A percentile compares a stretch with the other conserved stretches of the same genome.
phyloP scores from a whole-genome alignment of 1,140 invertebrate genomes.

The Bombus cullumanus region DNA sequence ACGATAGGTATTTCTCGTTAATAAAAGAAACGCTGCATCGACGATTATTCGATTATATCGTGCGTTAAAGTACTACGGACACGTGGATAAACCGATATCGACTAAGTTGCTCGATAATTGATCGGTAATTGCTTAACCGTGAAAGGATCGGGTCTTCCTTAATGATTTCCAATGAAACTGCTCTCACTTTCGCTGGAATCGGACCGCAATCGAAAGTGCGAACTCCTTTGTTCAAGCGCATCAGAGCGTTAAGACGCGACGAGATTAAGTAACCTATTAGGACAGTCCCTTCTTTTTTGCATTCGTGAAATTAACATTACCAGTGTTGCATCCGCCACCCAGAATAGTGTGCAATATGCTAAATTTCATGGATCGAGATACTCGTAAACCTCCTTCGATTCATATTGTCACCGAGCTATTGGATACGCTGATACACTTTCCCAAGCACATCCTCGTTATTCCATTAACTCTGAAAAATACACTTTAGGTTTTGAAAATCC shows the following conservation, averaged over 20 bases:
- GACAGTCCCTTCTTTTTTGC: constrained; percentile 22
- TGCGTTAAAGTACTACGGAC: neutral
- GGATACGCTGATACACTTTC: neutral
- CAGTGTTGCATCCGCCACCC: too few species aligned
- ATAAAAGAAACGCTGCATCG: too few species aligned
- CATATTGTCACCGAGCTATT: too few species aligned
- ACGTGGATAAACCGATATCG: neutral
- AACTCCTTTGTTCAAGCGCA: constrained; percentile 43
- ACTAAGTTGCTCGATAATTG: neutral
- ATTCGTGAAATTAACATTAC: neutral
- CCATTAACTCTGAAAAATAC: too few species aligned
- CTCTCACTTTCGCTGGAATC: constrained; percentile 33
- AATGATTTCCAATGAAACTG: constrained; percentile 14
- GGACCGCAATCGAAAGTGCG: constrained; percentile 29
- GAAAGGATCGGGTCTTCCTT: neutral
- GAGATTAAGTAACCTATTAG: constrained; percentile 15
- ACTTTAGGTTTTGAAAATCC: too few species aligned
- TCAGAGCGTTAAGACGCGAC: constrained; percentile 22
- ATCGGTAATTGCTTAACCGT: neutral
- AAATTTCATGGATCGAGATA: too few species aligned
- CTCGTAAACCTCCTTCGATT: too few species aligned
- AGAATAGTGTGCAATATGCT: too few species aligned
- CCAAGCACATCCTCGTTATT: too few species aligned
- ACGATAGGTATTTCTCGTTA: too few species aligned
- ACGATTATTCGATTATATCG: neutral